Base-by-base conservation (phyloP, 1,140 invertebrate species). In the Drosophila eugracilis region DNA sequence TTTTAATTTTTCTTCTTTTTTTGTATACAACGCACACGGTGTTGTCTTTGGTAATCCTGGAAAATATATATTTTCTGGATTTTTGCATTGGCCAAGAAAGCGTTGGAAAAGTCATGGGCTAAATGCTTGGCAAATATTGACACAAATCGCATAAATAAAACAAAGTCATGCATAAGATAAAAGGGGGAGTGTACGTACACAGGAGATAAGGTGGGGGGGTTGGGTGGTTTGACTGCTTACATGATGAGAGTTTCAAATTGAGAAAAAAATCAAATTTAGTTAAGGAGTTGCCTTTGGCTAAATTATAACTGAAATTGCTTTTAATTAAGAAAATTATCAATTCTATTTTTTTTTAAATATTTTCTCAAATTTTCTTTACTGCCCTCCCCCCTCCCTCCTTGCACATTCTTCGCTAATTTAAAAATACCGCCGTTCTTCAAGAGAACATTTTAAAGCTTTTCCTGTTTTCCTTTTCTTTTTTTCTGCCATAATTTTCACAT, bases 61-160 rank as follows among this genome's bases (percentile, higher is more conserved):
- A 44, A 67, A 52, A 53, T 66, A 26, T 45, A 45, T 42, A 63
- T 66, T 66, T 52, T 22, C 15, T n/a, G 12, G 21, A 49, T 48
- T 48, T 62, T 22, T 62, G 57, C 39, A 24, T 4, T 30, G 30
- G 30, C 34, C 15, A 21, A 37, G 48, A 36, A 45, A 39, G 24
- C 17, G 21, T 26, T 10, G 22, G 24, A 21, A 62, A 78, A 78
- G 63, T 62, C 60, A 55, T 41, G 52, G 45, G 72, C 55, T 85
- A 84, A 84, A 79, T 76, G 80, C 80, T 84, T 59, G 37, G 32
- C 80, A 84, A 84, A 84, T 84, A 84, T 84, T 84, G 66, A 67
- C 75, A 76, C 60, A 85, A 75, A 67, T 42, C 50, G 66, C 52
- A 80, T 80, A 80, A 80, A 80, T 80, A 80, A 80, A 80, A 53